Evolutionary conservation across 2,888 invertebrate species (phyloP), one percentile per base, ranked within the genome.

Genomic region (Pollenia labialis): DNA sequence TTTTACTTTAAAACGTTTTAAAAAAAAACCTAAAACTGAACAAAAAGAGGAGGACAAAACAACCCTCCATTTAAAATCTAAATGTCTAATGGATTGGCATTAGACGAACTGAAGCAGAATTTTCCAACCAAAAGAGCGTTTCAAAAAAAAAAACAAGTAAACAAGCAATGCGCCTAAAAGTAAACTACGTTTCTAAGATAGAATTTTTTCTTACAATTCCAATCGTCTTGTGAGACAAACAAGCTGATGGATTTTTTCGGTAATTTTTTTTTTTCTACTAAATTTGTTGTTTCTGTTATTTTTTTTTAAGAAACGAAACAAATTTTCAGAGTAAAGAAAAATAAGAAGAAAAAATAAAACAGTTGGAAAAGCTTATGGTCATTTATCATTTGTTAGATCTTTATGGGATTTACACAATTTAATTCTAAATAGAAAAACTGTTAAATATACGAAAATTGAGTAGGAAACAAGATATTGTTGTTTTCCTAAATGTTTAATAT

Each of bases 371-470:
- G 77, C 81, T 87, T 81, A 81, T 76, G 88, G 87, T 87, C 88
- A 88, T 88, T 88, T 88, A 88, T 88, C 88, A 88, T 84, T 85
- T 80, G 68, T 83, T 69, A 88, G 81, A 84, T 84, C 84, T 88
- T 88, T 85, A 87, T 72, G 81, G 88, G 87, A 88, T 87, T 88
- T 81, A 75, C 81, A 85, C 81, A 80, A 82, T 82, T 74, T 81
- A 77, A 77, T 77, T 48, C 42, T 60, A 68, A 81, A 66, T 81
- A 72, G 16, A 54, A 62, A 77, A 60, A 81, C 32, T 54, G 60
- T 50, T 58, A 62, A 46, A 82, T 48, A n/a, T 11, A 40, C 10
- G 14, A 50, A 71, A 80, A 60, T 56, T 46, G 44, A 48, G 64
- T 23, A 16, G 42, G 32, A 56, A 42, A 66, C 1, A 44, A 44